phyloP scores from a whole-genome alignment of 2,888 invertebrate genomes.

The Omphaloscelis lunosa region DNA sequence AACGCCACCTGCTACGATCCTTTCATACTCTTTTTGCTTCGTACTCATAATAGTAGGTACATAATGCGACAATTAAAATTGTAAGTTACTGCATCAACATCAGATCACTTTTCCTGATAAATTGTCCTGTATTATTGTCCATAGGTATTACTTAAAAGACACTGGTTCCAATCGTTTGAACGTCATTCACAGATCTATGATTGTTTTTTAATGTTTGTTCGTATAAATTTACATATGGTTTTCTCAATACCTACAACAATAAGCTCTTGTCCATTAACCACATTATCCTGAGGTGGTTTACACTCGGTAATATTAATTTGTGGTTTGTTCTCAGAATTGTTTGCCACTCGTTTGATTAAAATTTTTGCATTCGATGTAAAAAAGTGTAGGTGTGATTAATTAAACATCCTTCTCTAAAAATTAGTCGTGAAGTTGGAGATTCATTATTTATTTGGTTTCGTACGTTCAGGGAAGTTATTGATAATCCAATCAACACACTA shows the following conservation, averaged over 20 bases:
- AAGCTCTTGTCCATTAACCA: constrained; percentile 26
- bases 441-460: neutral
- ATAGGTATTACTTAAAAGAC: constrained; percentile 14
- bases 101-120: constrained; percentile 16
- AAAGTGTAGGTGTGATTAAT: constrained; percentile 10
- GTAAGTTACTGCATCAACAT: neutral
- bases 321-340: constrained; percentile 51
- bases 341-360: constrained; percentile 22
- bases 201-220: constrained; percentile 5
- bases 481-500: neutral
- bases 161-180: constrained; percentile 1
- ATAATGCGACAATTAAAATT: constrained; percentile 3
- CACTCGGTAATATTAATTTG: constrained; percentile 14
- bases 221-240: constrained; percentile 14
- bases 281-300: constrained; percentile 20
- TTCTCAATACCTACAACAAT: constrained; percentile 20
- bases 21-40: neutral
- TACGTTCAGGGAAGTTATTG: neutral
- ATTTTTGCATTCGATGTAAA: constrained; percentile 11
- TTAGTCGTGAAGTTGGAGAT: neutral
- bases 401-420: neutral
- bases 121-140: constrained; percentile 25
- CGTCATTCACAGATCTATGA: constrained; percentile 8
- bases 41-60: neutral
- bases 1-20: neutral